Base-by-base conservation (phyloP, 1,140 invertebrate genomes). In the Cotesia glomerata region DNA sequence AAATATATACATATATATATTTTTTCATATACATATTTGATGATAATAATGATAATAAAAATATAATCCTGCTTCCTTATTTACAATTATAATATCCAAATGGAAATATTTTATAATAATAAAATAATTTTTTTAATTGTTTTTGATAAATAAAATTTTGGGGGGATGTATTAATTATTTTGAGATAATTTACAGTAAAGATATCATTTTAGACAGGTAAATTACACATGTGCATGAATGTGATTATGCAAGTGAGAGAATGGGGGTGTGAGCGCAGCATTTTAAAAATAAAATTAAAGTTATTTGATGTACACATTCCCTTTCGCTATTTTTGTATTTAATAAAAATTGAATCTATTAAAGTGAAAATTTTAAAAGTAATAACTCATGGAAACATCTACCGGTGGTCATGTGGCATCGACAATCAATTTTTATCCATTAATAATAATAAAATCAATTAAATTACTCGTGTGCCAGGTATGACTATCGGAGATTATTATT, bases 401-500 rank as follows among this genome's bases (percentile, higher is more conserved):
- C 79, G 81, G 78, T 79, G 78, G 83, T 85, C 82, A 86, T 85
- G 82, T 85, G 83, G 83, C 84, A 85, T 82, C 78, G 80, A 81
- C 81, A 72, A 76, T 73, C 75, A 74, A 11, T 45, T 45, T 45
- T 2, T 8, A 26, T 26, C 26, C 26, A 63, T 63, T 39, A 13
- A 14, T 13, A n/a, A 5, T 26, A 36, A 36, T 63, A 26, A 26
- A 2, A 26, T 72, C 74, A 26, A 58, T 68, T 68, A 56, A 39
- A 72, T 26, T 9, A 18, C 70, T 83, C 80, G 77, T 77, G 79
- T 85, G 84, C 84, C 84, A 85, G 84, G 76, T 85, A 85, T 85
- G 84, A 85, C 84, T 80, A 78, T 82, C 78, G 83, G 81, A 80
- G 81, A 77, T 84, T 85, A 82, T 84, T 85, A 81, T 84, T 85